Evolutionary conservation across 1,140 invertebrate genomes (phyloP).

Genomic region (Macrotrachela quadricornifera): DNA sequence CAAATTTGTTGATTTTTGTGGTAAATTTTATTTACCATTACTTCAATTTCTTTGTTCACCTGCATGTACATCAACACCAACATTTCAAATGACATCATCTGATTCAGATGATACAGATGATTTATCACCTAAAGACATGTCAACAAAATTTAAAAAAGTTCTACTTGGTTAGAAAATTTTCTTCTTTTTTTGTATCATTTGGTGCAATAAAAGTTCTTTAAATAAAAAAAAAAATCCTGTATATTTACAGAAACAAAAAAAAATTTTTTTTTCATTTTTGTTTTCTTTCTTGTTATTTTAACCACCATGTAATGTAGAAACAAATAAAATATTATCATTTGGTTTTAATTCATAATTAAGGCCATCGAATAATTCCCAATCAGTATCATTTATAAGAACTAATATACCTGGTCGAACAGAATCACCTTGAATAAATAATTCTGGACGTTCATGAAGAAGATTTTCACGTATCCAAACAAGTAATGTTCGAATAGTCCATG

Average conservation of each 20-base stretch:
- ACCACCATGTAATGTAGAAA: slow-evolving; percentile 49
- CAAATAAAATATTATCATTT: slow-evolving; percentile 43
- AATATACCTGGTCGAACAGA: slow-evolving; percentile 67
- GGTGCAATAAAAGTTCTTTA: too few relatives aligned
- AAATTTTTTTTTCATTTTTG: too few relatives aligned
- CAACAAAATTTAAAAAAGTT: too few relatives aligned
- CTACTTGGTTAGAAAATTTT: too few relatives aligned
- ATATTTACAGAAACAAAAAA: too few relatives aligned
- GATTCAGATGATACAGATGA: too few relatives aligned
- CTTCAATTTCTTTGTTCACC: slow-evolving; percentile 88
- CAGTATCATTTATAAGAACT: slow-evolving; percentile 68
- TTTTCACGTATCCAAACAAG: slow-evolving; percentile 62
- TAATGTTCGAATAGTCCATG: slow-evolving; percentile 51
- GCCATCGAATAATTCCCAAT: slow-evolving; percentile 67
- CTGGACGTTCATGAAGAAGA: slow-evolving; percentile 55
- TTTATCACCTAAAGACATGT: too few relatives aligned
- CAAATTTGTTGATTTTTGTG: slow-evolving; percentile 97
- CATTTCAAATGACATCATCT: too few relatives aligned
- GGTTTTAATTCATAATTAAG: slow-evolving; percentile 34
- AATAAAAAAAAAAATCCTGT: too few relatives aligned
- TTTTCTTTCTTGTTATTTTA: slow-evolving; percentile 22
- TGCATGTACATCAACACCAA: slow-evolving; percentile 39
- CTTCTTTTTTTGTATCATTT: too few relatives aligned
- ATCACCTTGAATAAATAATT: slow-evolving; percentile 65
- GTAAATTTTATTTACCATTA: slow-evolving; percentile 83